Conservation (phyloP, 1,140 invertebrate genomes). For the Musca vetustissima region DNA sequence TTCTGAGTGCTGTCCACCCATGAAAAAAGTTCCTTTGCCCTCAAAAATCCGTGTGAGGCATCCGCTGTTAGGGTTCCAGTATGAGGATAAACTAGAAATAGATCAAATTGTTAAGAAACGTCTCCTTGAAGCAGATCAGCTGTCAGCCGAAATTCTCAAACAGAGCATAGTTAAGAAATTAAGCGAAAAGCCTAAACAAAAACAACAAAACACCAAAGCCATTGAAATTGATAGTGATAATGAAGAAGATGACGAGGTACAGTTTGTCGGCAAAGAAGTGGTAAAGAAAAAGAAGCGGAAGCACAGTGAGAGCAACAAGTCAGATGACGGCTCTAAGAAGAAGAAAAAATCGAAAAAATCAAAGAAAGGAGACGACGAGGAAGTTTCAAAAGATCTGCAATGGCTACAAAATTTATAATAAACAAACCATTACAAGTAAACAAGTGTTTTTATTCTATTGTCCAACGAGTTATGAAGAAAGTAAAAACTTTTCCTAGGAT, state of each 20-base stretch:
- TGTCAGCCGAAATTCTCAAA: constrained; percentile 5
- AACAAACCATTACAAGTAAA: not conserved
- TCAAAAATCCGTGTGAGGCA: constrained; percentile 26
- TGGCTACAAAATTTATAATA: constrained; percentile 25
- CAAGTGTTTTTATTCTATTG: too few relatives aligned
- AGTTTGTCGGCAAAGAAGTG: constrained; percentile 11
- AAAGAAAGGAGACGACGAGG: not conserved
- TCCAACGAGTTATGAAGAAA: too few relatives aligned
- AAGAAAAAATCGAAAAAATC: constrained; percentile 27
- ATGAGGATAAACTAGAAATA: constrained; percentile 23
- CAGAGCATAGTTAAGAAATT: not conserved
- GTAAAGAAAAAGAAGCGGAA: constrained; percentile 26
- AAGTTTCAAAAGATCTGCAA: constrained; percentile 26
- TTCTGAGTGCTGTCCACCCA: constrained; percentile 7
- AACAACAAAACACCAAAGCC: not conserved
- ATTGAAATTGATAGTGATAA: constrained; percentile 14
- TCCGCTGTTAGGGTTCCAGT: constrained; percentile 28
- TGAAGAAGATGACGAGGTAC: constrained; percentile 17
- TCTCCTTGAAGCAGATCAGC: constrained; percentile 23
- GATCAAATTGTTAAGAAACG: constrained; percentile 6
- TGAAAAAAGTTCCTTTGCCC: constrained; percentile 23
- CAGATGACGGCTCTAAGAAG: constrained; percentile 3
- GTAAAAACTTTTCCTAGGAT: too few relatives aligned
- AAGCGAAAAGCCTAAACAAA: not conserved
- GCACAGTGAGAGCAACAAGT: not conserved